Conservation (phyloP, 1,140 invertebrate species). For the Goniozus legneri region DNA sequence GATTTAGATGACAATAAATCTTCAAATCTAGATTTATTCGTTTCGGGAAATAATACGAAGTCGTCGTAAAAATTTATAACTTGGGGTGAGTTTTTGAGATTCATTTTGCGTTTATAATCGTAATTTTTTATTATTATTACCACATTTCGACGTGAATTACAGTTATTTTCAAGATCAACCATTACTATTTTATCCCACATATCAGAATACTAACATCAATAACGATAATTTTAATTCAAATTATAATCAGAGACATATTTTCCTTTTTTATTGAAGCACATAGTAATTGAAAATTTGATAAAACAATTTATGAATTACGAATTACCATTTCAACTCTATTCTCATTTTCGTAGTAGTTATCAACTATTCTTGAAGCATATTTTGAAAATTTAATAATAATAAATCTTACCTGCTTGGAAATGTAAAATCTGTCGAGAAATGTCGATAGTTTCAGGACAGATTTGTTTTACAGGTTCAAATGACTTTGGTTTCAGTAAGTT, state of each 20-base stretch:
- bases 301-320: neutral
- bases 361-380: neutral
- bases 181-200: neutral
- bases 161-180: neutral
- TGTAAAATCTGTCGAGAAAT: constrained; percentile 16
- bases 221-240: too few species aligned
- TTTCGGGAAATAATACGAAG: constrained; percentile 19
- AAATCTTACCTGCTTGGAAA: constrained; percentile 4
- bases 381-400: neutral
- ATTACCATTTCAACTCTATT: neutral
- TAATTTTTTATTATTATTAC: constrained; percentile 10
- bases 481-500: constrained; percentile 22
- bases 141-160: neutral
- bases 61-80: constrained; percentile 20
- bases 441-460: constrained; percentile 19
- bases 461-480: constrained; percentile 20
- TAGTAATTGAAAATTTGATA: neutral
- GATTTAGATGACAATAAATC: constrained; percentile 37
- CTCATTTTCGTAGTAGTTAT: neutral
- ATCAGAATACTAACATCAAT: too few species aligned
- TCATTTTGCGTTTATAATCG: constrained; percentile 1
- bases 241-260: too few species aligned
- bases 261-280: neutral
- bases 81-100: constrained; percentile 13
- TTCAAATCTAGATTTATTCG: constrained; percentile 36